phyloP scores from a whole-genome alignment of 2,888 invertebrate species.

The Meghimatium bilineatum region DNA sequence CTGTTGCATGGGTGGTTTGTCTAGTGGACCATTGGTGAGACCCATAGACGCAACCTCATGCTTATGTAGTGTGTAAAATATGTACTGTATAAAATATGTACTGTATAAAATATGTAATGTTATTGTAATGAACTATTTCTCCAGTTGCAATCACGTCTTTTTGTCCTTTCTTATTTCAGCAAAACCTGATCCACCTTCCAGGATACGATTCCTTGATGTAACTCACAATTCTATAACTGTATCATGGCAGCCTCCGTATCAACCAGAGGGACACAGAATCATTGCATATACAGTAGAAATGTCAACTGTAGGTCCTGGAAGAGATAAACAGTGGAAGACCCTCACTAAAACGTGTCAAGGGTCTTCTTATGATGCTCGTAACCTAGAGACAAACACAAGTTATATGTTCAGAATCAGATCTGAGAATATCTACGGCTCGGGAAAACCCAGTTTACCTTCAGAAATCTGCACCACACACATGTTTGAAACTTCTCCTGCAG shows the following conservation, averaged over 20 bases:
- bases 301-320: constrained; percentile 50
- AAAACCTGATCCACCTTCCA: constrained; percentile 65
- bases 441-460: constrained; percentile 64
- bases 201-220: constrained; percentile 61
- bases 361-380: constrained; percentile 62
- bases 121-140: too few species aligned
- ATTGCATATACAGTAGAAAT: constrained; percentile 64
- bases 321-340: constrained; percentile 59
- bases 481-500: constrained; percentile 38
- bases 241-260: constrained; percentile 74
- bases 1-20: too few species aligned
- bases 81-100: too few species aligned
- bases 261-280: constrained; percentile 60
- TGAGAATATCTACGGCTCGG: constrained; percentile 65
- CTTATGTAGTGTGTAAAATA: too few species aligned
- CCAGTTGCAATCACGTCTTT: too few species aligned
- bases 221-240: constrained; percentile 69
- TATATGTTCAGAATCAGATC: constrained; percentile 68
- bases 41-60: too few species aligned
- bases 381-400: constrained; percentile 60
- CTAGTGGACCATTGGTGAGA: too few species aligned
- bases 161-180: constrained; percentile 60
- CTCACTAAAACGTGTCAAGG: constrained; percentile 68
- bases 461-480: constrained; percentile 73
- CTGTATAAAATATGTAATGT: too few species aligned